Evolutionary conservation across 2,797 vertebrate species (phyloP).

Genomic region (Brachyalestes nurse): DNA sequence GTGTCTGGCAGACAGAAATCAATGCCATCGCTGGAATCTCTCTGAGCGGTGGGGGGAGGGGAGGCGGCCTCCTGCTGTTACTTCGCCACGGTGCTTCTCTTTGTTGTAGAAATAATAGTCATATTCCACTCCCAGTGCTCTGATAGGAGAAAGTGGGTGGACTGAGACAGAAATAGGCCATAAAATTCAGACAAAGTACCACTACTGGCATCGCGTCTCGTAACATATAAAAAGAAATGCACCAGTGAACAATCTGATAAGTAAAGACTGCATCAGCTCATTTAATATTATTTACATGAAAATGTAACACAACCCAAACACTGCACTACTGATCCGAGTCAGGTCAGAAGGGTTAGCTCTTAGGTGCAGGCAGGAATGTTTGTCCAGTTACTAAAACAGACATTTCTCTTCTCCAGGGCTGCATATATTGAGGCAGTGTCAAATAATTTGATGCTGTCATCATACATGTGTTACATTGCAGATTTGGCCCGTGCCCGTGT

Average conservation of each 20-base stretch:
- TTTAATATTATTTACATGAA: too few relatives aligned
- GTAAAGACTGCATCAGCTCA: too few relatives aligned
- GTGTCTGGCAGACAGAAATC: constrained; percentile 71
- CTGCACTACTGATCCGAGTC: too few relatives aligned
- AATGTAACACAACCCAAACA: too few relatives aligned
- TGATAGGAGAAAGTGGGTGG: constrained; percentile 6
- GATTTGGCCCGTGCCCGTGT: not conserved
- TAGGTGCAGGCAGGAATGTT: too few relatives aligned
- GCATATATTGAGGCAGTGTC: too few relatives aligned
- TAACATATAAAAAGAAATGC: not conserved
- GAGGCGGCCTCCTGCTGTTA: not conserved
- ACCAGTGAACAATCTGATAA: too few relatives aligned
- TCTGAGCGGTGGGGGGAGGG: constrained; percentile 29
- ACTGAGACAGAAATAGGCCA: not conserved
- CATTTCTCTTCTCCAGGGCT: too few relatives aligned
- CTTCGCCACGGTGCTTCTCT: not conserved
- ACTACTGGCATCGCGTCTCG: not conserved
- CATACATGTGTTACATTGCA: not conserved
- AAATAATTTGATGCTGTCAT: too few relatives aligned
- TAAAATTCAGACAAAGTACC: not conserved
- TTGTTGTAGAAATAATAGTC: constrained; percentile 11
- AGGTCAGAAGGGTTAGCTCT: too few relatives aligned
- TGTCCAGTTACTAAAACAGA: too few relatives aligned
- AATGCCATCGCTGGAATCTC: constrained; percentile 61
- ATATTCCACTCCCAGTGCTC: not conserved